Evolutionary conservation across 2,888 invertebrate species (phyloP), one percentile per base, ranked within the genome.

Genomic region (Phyllotreta cruciferae): DNA sequence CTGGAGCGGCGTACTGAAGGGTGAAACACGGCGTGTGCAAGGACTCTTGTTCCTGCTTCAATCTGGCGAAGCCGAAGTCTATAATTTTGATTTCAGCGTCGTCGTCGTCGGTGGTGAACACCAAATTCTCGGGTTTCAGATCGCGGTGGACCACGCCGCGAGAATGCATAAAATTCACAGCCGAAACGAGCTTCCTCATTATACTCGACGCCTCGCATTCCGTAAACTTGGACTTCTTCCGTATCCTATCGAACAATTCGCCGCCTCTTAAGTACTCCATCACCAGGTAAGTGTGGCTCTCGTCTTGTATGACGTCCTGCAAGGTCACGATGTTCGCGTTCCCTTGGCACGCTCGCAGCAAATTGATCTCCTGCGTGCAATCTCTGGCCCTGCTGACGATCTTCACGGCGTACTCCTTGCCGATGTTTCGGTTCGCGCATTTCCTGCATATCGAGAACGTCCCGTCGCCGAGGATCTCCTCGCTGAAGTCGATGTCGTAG

Each of bases 51-150:
- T 86, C 83, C 47, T 85, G 87, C 74, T 90, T 88, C 69, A 88
- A 80, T n/a, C 93, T 85, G 10, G 98, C 96, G 82, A 97, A 97
- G 7, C 98, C 98, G 81, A 98, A 98, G 83, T 98, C 98, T 0
- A 98, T 93, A 42, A 98, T 88, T 79, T 96, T 96, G 13, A 98
- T 87, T 70, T 86, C 84, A 9, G 74, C 74, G 10, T 76, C 71
- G 4, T 79, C 66, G n/a, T 77, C 71, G 5, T 79, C 66, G 84
- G 86, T 84, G 6, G 86, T 86, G 77, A 90, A 92, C 13, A 92
- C 83, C 49, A 91, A 81, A 79, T 92, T 92, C 84, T 96, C 98
- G 0, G 97, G 97, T 81, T 98, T 98, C 10, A 98, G 84, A 81
- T 98, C 98, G 36, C 97, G 83, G 79, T 98, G 98, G 57, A 95